Conservation (phyloP, 1,140 invertebrate genomes). For the Hermetia illucens region DNA sequence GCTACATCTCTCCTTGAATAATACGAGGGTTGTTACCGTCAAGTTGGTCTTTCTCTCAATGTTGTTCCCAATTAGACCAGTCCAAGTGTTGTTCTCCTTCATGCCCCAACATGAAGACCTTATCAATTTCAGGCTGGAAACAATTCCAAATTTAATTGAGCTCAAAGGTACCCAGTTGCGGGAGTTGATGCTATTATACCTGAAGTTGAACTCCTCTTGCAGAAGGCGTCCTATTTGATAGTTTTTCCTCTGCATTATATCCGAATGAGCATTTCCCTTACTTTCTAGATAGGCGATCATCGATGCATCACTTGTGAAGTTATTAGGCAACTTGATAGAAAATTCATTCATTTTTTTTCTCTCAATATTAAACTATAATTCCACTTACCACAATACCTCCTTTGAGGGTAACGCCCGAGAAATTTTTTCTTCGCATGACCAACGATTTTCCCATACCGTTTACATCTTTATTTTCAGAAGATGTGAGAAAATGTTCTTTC, state of each 20-base stretch:
- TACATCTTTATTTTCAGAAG: no score
- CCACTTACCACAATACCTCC: slow-evolving; percentile 29
- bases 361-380: neutral
- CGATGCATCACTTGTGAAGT: slow-evolving; percentile 11
- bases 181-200: slow-evolving; percentile 25
- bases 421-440: slow-evolving; percentile 25
- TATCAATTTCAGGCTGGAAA: slow-evolving; percentile 29
- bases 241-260: slow-evolving; percentile 36
- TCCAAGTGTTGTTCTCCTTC: slow-evolving; percentile 32
- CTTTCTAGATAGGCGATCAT: slow-evolving; percentile 24
- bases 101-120: slow-evolving; percentile 34
- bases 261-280: slow-evolving; percentile 29
- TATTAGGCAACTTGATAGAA: slow-evolving; percentile 15
- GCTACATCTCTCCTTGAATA: slow-evolving; percentile 28
- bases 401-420: slow-evolving; percentile 31
- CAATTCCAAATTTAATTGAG: slow-evolving; percentile 1
- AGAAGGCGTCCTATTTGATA: slow-evolving; percentile 31
- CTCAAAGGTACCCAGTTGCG: no score
- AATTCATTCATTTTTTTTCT: slow-evolving; percentile 3
- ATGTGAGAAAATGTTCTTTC: no score
- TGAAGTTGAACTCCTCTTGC: slow-evolving; percentile 32
- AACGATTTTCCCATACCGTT: no score
- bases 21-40: slow-evolving; percentile 30
- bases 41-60: slow-evolving; percentile 32
- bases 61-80: slow-evolving; percentile 36